These are phyloP conservation scores for Rosalia funebris DNA, from an alignment of 2,888 invertebrate genomes.

Conservation along the genomic window DNA sequence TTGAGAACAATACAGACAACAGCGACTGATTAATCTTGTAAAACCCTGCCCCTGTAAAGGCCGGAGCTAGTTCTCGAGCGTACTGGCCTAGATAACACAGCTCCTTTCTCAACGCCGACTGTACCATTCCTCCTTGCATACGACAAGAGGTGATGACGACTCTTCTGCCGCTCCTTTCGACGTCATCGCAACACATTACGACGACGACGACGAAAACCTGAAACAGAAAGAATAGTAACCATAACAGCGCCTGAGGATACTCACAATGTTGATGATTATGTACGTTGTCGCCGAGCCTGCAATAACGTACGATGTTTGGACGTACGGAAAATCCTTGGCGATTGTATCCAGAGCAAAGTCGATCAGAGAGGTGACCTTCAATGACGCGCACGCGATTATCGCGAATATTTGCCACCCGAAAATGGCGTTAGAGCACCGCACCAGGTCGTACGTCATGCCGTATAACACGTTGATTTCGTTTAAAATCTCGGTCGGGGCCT, in stretches of 20 bases:
- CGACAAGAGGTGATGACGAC: constrained; percentile 8
- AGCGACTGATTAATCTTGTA: constrained; percentile 20
- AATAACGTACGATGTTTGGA: too few species aligned
- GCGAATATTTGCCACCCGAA: constrained; percentile 10
- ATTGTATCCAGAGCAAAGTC: neutral
- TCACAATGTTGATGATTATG: neutral
- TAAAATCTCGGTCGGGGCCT: neutral
- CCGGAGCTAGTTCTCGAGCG: constrained; percentile 1
- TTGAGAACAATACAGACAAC: constrained; percentile 11
- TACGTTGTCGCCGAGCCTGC: too few species aligned
- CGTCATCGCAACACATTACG: constrained; percentile 10
- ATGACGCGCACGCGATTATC: neutral
- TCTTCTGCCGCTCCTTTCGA: constrained; percentile 10
- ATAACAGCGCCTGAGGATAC: too few species aligned
- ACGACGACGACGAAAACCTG: constrained; percentile 7
- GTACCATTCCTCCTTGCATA: constrained; percentile 15
- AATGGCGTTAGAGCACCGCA: constrained; percentile 4
- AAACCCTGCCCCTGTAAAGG: constrained; percentile 20
- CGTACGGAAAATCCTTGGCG: too few species aligned
- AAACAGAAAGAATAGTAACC: neutral
- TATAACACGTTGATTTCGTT: neutral
- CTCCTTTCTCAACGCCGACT: constrained; percentile 12
- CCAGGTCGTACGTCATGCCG: neutral
- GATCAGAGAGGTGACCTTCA: neutral
- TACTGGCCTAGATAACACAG: constrained; percentile 9